These are phyloP conservation scores for Microhierax caerulescens DNA, from an alignment of 2,797 vertebrate genomes.

Conservation along the genomic window DNA sequence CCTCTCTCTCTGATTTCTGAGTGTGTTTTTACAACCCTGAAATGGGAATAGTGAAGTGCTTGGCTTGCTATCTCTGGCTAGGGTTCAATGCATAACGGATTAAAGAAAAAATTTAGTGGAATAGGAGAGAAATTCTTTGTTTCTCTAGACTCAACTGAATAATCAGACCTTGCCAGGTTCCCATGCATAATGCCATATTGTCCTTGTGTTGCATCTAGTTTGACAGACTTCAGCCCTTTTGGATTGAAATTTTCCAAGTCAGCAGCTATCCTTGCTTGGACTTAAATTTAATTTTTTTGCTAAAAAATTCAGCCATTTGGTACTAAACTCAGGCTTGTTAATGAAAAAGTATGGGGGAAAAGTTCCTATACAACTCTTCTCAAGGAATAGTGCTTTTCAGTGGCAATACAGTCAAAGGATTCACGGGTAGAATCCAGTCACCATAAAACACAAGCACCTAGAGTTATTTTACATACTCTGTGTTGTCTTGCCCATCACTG, in stretches of 20 bases:
- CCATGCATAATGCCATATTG: neutral
- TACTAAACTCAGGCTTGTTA: neutral
- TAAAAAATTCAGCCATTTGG: neutral
- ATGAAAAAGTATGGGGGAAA: neutral
- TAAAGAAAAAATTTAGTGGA: slow-evolving; percentile 33
- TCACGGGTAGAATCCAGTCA: neutral
- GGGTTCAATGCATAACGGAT: neutral
- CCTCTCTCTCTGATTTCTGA: neutral
- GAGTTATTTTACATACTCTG: neutral
- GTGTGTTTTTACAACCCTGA: slow-evolving; percentile 13
- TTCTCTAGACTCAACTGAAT: neutral
- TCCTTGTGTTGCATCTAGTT: neutral
- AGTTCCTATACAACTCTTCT: neutral
- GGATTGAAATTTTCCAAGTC: neutral
- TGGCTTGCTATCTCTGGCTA: slow-evolving; percentile 7
- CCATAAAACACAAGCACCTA: neutral
- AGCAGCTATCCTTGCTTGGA: neutral
- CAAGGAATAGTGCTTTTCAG: neutral
- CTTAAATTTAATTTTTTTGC: neutral
- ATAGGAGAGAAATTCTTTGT: slow-evolving; percentile 36
- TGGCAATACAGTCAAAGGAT: neutral
- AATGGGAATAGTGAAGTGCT: slow-evolving; percentile 28
- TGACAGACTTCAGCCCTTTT: neutral
- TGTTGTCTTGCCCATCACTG: neutral
- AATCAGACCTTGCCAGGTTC: slow-evolving; percentile 14